phyloP scores from a whole-genome alignment of 2,113 vertebrate species.

The Excalfactoria chinensis region DNA sequence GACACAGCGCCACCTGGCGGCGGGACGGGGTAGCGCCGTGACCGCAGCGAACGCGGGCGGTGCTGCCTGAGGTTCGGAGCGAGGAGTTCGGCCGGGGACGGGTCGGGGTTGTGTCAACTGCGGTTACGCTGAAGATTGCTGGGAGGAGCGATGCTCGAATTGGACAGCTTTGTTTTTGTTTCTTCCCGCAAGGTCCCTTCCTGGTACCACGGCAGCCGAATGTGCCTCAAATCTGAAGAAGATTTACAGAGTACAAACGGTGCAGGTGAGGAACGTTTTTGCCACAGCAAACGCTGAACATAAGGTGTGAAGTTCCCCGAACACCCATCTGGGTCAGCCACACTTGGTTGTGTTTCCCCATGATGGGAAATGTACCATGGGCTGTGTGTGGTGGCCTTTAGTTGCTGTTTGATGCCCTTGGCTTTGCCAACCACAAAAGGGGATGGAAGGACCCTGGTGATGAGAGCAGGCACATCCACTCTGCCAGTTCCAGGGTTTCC shows the following conservation, averaged over 20 bases:
- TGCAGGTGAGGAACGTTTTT: constrained; percentile 83
- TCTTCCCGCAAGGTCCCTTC: constrained; percentile 83
- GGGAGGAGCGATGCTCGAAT: background rate
- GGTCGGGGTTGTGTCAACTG: background rate
- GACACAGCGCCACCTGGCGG: too few species aligned
- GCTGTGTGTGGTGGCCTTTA: background rate
- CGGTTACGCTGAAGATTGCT: background rate
- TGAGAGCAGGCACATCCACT: background rate
- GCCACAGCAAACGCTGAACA: background rate
- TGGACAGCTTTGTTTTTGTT: background rate
- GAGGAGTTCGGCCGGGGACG: too few species aligned
- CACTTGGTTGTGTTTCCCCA: background rate
- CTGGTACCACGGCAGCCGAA: constrained; percentile 94
- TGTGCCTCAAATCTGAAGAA: constrained; percentile 95
- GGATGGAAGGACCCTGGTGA: background rate
- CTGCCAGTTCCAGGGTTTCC: background rate
- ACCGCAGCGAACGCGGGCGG: too few species aligned
- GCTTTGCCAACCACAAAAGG: background rate
- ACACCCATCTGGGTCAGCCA: background rate
- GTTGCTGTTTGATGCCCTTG: background rate
- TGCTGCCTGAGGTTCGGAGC: too few species aligned
- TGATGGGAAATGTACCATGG: background rate
- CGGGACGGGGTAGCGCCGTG: too few species aligned
- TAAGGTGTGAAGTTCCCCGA: background rate
- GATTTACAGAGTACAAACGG: constrained; percentile 93